Base-by-base conservation (phyloP, 2,113 vertebrate species). In the Cyanoliseus patagonus region DNA sequence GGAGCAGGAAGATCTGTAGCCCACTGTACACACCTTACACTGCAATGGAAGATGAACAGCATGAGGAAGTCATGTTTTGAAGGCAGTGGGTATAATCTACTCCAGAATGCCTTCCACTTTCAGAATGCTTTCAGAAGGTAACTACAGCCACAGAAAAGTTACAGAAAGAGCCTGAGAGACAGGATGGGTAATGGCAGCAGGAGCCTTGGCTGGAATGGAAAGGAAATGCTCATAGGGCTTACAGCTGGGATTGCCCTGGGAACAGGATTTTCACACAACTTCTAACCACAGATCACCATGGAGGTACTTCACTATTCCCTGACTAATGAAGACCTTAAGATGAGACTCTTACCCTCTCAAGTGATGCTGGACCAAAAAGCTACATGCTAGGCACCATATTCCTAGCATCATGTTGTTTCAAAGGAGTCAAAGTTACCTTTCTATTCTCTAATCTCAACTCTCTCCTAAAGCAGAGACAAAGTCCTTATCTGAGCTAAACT, bases 1-100 rank as follows among this genome's bases (percentile, higher is more conserved):
- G 81, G 98, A 98, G 95, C 98, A 98, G 33, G 97, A 98, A 91
- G 98, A 98, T 87, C 97, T 97, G 95, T 98, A 98, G 52, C 97
- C 97, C 86, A 97, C 96, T 77, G 93, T 97, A n/a, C 94, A 97
- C 91, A 96, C 94, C 70, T 98, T 98, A 95, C 98, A 98, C 98
- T 98, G 96, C 39, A 97, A 96, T 13, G 76, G 86, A 97, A 96
- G 91, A 92, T 10, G 25, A n/a, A 97, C 70, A 63, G 88, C 79
- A 74, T 94, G 84, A 97, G 66, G 83, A 78, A 82, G 59, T 59
- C 3, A 10, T 16, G 76, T 92, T 84, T 9, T n/a, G 73, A 91
- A 92, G 27, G 24, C 11, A 68, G 41, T 13, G 51, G 17, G 17
- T 84, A 87, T 81, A 79, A 42, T 20, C 63, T 64, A 59, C 41